phyloP scores from a whole-genome alignment of 2,113 vertebrate genomes.

The Dasypus novemcinctus region DNA sequence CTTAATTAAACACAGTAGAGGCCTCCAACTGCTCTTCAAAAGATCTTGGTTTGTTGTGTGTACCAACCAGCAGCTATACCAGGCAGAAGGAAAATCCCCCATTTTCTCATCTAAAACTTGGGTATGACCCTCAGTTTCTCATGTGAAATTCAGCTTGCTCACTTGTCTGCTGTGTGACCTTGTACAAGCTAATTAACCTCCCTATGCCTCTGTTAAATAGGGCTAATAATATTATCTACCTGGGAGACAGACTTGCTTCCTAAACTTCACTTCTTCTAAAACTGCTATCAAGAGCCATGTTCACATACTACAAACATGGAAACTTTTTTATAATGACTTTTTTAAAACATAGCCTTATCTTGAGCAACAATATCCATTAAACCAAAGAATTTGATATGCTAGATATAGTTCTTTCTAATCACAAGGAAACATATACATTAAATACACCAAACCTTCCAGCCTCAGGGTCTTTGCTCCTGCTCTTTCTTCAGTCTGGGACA shows the following conservation, averaged over 20 bases:
- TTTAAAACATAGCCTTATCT: neutral
- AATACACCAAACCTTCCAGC: neutral
- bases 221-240: conserved; percentile 10
- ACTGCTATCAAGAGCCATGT: conserved; percentile 3
- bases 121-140: conserved; percentile 4
- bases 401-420: conserved; percentile 26
- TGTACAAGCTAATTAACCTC: neutral
- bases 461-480: neutral
- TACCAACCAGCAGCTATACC: neutral
- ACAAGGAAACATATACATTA: conserved; percentile 27
- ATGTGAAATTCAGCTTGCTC: neutral
- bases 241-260: conserved; percentile 13
- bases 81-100: conserved; percentile 24
- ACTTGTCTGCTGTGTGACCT: neutral
- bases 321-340: neutral
- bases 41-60: conserved; percentile 46
- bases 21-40: conserved; percentile 44
- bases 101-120: conserved; percentile 41
- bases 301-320: conserved; percentile 25
- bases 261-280: neutral
- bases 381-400: conserved; percentile 23
- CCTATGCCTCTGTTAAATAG: neutral
- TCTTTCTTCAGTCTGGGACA: conserved; percentile 26
- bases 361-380: conserved; percentile 38
- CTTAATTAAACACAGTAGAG: conserved; percentile 60